phyloP scores from a whole-genome alignment of 2,888 invertebrate genomes.

The Drosophila tanythrix region DNA sequence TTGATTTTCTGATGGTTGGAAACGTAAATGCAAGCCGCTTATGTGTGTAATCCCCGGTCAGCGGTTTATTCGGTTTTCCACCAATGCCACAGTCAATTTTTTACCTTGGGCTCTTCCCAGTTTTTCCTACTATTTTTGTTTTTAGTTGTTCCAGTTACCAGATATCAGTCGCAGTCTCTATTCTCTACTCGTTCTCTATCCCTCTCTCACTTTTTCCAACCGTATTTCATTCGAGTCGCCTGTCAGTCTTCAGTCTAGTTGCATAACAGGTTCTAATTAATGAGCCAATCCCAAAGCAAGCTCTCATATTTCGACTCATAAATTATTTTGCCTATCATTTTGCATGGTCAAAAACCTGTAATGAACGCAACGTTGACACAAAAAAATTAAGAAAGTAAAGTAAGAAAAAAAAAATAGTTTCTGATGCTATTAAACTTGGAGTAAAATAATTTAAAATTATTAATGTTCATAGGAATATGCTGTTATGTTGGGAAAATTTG shows the following conservation, averaged over 20 bases:
- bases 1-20: constrained; percentile 22
- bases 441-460: constrained; percentile 4
- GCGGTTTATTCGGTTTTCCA: constrained; percentile 60
- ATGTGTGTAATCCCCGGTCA: constrained; percentile 62
- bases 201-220: background rate
- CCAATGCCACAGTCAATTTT: constrained; percentile 52
- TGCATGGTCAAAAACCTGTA: constrained; percentile 1
- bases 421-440: background rate
- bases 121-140: background rate
- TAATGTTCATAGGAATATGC: background rate
- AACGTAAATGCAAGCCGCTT: constrained; percentile 62
- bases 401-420: background rate
- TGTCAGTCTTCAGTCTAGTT: constrained; percentile 29
- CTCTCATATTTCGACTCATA: constrained; percentile 31
- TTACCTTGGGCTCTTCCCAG: constrained; percentile 29
- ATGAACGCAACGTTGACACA: background rate
- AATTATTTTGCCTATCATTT: constrained; percentile 45
- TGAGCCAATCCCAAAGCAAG: constrained; percentile 24
- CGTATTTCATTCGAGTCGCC: constrained; percentile 26
- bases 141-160: constrained; percentile 4
- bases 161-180: background rate
- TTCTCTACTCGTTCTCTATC: background rate
- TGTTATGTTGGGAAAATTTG: no score
- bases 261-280: constrained; percentile 43
- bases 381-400: background rate